Conservation (phyloP, 2,888 invertebrate species). For the Quadroppia sp. region DNA sequence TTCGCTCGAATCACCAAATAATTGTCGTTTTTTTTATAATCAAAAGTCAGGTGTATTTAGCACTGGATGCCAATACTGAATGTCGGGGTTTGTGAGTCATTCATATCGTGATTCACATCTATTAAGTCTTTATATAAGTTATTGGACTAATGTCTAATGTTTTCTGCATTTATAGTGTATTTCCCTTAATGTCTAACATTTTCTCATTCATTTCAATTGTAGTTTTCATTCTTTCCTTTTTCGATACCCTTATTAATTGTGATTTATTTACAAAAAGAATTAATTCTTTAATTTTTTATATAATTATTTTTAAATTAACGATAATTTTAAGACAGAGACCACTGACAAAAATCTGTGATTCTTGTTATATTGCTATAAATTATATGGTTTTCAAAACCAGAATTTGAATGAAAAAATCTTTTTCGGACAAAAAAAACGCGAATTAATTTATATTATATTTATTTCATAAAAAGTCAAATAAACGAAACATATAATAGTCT, state of each 20-base stretch:
- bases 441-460: not conserved
- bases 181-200: not conserved
- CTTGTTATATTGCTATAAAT: too few species aligned
- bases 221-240: not conserved
- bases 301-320: slow-evolving; percentile 2
- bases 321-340: not conserved
- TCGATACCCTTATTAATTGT: not conserved
- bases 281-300: not conserved
- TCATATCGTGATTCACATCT: slow-evolving; percentile 14
- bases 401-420: not conserved
- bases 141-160: not conserved
- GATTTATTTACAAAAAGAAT: not conserved
- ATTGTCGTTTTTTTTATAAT: too few species aligned
- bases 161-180: not conserved
- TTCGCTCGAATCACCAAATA: too few species aligned
- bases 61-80: too few species aligned
- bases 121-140: not conserved
- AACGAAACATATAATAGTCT: not conserved
- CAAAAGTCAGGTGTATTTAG: too few species aligned
- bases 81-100: too few species aligned
- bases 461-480: not conserved
- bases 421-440: not conserved
- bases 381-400: too few species aligned
- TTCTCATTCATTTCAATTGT: not conserved
- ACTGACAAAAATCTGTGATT: not conserved